These are phyloP conservation scores for Typhlomys cinereus DNA, from an alignment of 2,113 vertebrate genomes.

Conservation along the genomic window DNA sequence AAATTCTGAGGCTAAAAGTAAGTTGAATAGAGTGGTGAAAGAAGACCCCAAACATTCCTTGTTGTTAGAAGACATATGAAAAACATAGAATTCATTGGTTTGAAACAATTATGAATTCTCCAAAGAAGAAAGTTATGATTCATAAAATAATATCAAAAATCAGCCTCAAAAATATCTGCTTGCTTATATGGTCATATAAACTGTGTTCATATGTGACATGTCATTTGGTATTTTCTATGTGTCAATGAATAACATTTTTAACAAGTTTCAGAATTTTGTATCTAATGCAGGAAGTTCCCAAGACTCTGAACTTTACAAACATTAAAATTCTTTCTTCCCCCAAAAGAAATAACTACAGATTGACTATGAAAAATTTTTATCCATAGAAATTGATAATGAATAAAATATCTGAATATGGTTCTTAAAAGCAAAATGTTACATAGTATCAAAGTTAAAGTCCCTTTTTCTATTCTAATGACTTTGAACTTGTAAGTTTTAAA, in stretches of 20 bases:
- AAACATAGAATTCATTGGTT: not conserved
- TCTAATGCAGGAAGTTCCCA: fast-evolving
- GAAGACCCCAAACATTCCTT: not conserved
- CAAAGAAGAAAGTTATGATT: not conserved
- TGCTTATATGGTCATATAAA: not conserved
- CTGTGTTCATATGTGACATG: not conserved
- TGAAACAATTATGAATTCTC: conserved; percentile 11
- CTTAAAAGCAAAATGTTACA: too few species aligned
- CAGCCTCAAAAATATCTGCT: not conserved
- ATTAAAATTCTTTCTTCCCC: too few species aligned
- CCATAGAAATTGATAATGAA: not conserved
- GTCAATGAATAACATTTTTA: not conserved
- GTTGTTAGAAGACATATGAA: not conserved
- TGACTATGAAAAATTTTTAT: not conserved
- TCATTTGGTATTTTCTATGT: not conserved
- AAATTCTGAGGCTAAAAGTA: not conserved
- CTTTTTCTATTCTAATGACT: too few species aligned
- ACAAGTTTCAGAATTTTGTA: not conserved
- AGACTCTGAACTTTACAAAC: too few species aligned
- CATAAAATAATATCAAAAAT: not conserved
- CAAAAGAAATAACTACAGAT: not conserved
- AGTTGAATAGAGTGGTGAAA: not conserved
- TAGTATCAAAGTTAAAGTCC: too few species aligned
- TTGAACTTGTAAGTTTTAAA: not conserved
- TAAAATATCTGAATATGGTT: too few species aligned